Percentiles rank a stretch among this genome's conserved stretches.
Conservation (phyloP, 2,113 vertebrate genomes). For the Sclerurus mexicanus region DNA sequence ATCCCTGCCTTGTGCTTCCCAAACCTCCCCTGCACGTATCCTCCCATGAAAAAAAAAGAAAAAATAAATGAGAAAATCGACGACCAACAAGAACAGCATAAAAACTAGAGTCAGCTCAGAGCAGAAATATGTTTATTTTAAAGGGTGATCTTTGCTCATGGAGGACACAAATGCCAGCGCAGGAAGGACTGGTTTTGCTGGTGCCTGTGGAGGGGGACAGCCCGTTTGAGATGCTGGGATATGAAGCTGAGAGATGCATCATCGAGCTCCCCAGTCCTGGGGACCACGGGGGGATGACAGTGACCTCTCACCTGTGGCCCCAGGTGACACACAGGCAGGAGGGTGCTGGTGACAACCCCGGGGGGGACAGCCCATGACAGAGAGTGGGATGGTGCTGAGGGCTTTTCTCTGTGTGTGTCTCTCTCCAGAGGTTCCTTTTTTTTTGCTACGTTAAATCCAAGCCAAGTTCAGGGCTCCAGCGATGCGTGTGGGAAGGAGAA, state of each 20-base stretch:
- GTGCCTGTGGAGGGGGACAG: rapidly evolving
- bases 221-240: not conserved
- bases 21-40: not conserved
- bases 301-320: not conserved
- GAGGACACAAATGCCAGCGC: rapidly evolving
- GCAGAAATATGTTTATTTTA: not conserved
- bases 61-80: not conserved
- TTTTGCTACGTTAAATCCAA: not conserved
- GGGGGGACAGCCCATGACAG: rapidly evolving
- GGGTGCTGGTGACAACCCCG: not conserved
- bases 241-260: not conserved
- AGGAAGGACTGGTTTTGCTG: not conserved
- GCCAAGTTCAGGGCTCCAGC: not conserved
- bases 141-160: not conserved
- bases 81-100: rapidly evolving
- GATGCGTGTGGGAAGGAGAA: rapidly evolving
- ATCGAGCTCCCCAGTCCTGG: rapidly evolving
- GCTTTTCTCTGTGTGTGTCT: not conserved
- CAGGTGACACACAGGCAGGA: not conserved
- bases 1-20: not conserved
- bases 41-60: not conserved
- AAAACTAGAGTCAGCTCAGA: not conserved
- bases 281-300: rapidly evolving
- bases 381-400: rapidly evolving
- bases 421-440: not conserved